Conservation (phyloP, 1,140 invertebrate species). For the Diorhabda elongata region DNA sequence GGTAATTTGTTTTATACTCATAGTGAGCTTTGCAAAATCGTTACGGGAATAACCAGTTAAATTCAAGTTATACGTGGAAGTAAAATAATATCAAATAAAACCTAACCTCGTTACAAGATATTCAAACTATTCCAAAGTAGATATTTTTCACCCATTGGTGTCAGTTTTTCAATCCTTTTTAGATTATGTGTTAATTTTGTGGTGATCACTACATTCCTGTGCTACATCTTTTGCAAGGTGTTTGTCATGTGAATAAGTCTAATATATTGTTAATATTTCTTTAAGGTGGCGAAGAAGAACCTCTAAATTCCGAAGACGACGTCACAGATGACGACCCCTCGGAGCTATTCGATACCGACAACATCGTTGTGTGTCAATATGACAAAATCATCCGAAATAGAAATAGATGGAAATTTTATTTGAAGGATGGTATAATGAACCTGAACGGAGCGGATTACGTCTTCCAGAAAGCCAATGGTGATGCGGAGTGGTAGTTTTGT, state of each 20-base stretch:
- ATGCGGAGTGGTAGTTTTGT: constrained; percentile 92
- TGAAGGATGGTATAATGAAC: constrained; percentile 99
- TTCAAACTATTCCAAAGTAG: no score
- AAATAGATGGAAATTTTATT: constrained; percentile 99
- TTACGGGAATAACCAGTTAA: no score
- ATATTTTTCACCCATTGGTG: no score
- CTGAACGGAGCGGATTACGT: constrained; percentile 96
- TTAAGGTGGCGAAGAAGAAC: constrained; percentile 75
- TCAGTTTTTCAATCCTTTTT: no score
- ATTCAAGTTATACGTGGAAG: no score
- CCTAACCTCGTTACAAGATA: no score
- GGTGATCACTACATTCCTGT: no score
- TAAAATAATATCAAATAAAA: no score
- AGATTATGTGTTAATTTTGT: no score
- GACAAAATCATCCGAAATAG: constrained; percentile 97
- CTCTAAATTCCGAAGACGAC: constrained; percentile 93
- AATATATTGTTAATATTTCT: neutral
- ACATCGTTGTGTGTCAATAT: constrained; percentile 99
- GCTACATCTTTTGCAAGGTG: no score
- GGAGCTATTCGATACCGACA: constrained; percentile 96
- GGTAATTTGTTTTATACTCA: constrained; percentile 33
- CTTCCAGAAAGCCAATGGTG: constrained; percentile 97
- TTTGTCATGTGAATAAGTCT: no score
- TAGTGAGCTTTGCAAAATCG: no score
- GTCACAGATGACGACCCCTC: constrained; percentile 94